Evolutionary conservation across 2,888 invertebrate genomes (phyloP).

Genomic region (Drepana falcataria): DNA sequence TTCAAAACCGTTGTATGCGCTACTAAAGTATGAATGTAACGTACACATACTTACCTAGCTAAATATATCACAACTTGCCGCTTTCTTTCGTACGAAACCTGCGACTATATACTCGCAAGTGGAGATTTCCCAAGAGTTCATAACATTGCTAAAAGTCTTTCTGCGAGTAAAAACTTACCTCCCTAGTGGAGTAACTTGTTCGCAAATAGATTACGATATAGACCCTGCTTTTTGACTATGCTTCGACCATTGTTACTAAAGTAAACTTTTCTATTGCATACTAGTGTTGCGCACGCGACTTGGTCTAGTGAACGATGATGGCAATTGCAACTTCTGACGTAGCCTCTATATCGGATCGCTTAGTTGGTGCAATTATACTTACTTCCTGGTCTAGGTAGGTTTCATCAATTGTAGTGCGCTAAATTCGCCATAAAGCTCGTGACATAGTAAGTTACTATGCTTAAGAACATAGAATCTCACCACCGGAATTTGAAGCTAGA

Average conservation of each 20-base stretch:
- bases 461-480: too few species aligned
- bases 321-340: too few species aligned
- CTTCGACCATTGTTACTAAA: neutral
- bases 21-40: neutral
- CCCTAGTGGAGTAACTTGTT: slow-evolving; percentile 41
- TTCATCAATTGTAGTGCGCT: too few species aligned
- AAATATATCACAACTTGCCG: slow-evolving; percentile 5
- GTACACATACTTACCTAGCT: neutral
- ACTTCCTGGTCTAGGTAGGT: too few species aligned
- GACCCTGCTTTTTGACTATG: slow-evolving; percentile 24
- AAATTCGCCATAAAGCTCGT: too few species aligned
- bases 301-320: too few species aligned
- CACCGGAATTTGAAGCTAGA: too few species aligned
- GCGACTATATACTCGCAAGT: slow-evolving; percentile 30
- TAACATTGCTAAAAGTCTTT: slow-evolving; percentile 52
- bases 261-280: neutral
- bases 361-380: too few species aligned
- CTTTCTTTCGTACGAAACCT: slow-evolving; percentile 24
- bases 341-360: too few species aligned
- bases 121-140: slow-evolving; percentile 54
- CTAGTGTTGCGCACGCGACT: too few species aligned
- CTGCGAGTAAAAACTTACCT: slow-evolving; percentile 46
- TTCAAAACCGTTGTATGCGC: too few species aligned
- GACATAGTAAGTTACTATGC: too few species aligned
- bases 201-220: slow-evolving; percentile 50